Evolutionary conservation across 2,888 invertebrate species (phyloP).

Genomic region (Microchrysa polita): DNA sequence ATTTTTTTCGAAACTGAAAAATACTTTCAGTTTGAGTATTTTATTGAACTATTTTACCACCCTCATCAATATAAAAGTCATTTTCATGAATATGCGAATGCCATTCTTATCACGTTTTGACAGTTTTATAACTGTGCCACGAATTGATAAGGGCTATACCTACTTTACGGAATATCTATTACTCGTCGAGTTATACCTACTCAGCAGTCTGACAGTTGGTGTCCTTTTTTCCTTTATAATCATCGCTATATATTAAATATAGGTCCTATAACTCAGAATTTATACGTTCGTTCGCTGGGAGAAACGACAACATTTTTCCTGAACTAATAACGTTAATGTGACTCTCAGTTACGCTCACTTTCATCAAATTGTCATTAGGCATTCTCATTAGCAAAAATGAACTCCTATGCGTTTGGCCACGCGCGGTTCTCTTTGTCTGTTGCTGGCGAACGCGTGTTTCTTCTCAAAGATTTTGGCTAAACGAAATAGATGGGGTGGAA

Average conservation of each 20-base stretch:
- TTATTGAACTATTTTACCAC: no score
- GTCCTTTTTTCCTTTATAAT: not conserved
- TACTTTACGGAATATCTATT: not conserved
- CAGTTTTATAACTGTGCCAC: no score
- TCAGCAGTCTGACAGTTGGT: not conserved
- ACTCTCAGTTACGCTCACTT: constrained; percentile 28
- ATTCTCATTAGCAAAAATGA: constrained; percentile 26
- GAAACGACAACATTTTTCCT: constrained; percentile 6
- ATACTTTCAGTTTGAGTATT: no score
- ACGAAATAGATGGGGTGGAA: no score
- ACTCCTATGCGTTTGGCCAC: not conserved
- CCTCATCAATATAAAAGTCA: no score
- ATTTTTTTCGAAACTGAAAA: no score
- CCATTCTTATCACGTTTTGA: no score
- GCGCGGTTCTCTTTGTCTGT: no score
- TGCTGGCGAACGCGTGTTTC: no score
- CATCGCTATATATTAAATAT: not conserved
- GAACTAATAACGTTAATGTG: constrained; percentile 26
- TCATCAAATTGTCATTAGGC: constrained; percentile 31
- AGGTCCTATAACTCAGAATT: not conserved
- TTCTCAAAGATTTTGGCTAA: no score
- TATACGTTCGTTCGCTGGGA: not conserved
- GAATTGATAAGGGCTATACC: not conserved
- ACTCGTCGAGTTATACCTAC: not conserved
- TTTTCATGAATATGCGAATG: no score